Evolutionary conservation across 1,140 invertebrate genomes (phyloP), one percentile per base, ranked within the genome.

Genomic region (Aphelenchoides avenae): DNA sequence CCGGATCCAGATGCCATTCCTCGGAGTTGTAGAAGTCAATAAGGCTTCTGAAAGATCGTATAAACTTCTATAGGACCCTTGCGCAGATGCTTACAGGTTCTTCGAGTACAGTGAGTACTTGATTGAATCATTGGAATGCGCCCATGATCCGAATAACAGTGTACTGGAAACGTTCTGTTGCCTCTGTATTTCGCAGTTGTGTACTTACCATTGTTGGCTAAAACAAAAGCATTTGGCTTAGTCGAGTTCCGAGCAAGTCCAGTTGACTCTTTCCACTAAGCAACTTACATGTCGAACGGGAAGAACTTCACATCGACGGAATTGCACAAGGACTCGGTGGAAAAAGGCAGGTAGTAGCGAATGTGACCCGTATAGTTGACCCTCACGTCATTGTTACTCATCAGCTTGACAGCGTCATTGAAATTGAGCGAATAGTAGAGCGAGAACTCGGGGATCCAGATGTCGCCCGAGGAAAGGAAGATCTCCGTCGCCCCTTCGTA

Each of bases 391-490:
- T 75, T 75, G 52, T 75, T 75, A 9, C 55, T 61, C 29, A 68
- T 53, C n/a, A 75, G 47, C 54, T 75, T 77, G 11, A 77, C 74
- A 30, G 71, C 73, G 52, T 72, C 67, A 54, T 77, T 76, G 55
- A 75, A 75, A 44, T 75, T 76, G 13, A 72, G 49, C 34, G 44
- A 63, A 40, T 73, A 73, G 33, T 73, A 66, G 6, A 70, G 54
- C 11, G 47, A 46, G n/a, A 80, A 79, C 54, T 81, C 79, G 3
- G 80, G 79, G 41, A 76, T 79, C 79, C 80, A 80, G 36, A 81
- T 78, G 36, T 78, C 66, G 4, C 68, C 55, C 15, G 71, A 73
- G 4, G 79, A 72, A 1, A 81, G 61, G 26, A 80, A 68, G 13
- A 81, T 77, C 34, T 75, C 75, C 22, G 59, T 72, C 27, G 81